Conservation (phyloP, 2,797 vertebrate species). For the Catostomus latipinnis region DNA sequence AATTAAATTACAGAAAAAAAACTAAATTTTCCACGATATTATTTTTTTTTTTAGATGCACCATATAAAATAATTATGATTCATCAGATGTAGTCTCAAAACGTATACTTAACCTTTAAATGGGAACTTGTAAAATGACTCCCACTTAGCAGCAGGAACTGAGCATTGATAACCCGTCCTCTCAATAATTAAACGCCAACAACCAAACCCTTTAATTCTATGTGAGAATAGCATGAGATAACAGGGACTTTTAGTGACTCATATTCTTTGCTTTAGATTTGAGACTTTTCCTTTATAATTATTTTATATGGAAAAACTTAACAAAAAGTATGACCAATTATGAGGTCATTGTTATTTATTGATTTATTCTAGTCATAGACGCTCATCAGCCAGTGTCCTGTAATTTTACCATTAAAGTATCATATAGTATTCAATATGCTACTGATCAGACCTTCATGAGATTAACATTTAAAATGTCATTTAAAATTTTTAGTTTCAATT, state of each 20-base stretch:
- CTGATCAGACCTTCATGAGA: slow-evolving; percentile 14
- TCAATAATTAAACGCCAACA: slow-evolving; percentile 15
- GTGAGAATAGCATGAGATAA: not conserved
- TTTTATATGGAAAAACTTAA: slow-evolving; percentile 1
- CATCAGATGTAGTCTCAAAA: no score
- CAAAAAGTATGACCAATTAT: slow-evolving; percentile 30
- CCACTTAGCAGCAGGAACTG: no score
- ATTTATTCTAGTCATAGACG: slow-evolving; percentile 43
- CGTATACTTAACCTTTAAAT: no score
- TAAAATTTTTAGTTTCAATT: no score
- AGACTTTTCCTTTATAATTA: not conserved
- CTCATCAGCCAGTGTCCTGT: not conserved
- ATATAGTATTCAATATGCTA: not conserved
- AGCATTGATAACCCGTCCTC: slow-evolving; percentile 2
- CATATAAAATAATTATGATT: no score
- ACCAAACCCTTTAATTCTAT: not conserved
- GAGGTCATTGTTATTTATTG: slow-evolving; percentile 39
- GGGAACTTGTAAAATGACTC: no score
- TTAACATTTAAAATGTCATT: not conserved
- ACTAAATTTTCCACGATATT: no score
- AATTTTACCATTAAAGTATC: slow-evolving; percentile 36
- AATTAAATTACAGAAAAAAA: no score
- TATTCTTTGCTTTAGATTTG: slow-evolving; percentile 7
- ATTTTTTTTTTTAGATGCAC: no score
- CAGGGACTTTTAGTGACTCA: slow-evolving; percentile 1